A percentile compares a stretch with the other conserved stretches of the same genome.
Evolutionary conservation across 2,113 vertebrate species (phyloP).

Genomic region (Syngnathoides biaculeatus): DNA sequence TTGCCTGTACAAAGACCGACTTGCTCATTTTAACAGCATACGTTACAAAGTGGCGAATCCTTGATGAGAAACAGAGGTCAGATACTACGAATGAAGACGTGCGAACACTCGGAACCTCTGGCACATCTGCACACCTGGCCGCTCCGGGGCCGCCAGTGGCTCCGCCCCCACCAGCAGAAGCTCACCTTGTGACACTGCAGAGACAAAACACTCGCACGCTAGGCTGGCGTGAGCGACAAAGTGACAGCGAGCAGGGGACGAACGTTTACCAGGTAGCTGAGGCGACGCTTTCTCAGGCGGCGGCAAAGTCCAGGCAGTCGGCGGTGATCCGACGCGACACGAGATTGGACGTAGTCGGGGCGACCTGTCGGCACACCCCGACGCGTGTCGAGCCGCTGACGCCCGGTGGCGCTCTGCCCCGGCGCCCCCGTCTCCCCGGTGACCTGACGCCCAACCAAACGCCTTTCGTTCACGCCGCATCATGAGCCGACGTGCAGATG

Average conservation of each 20-base stretch:
- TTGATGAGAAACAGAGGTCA: constrained; percentile 6
- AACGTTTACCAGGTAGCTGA: constrained; percentile 53
- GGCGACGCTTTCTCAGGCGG: constrained; percentile 52
- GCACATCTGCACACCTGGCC: constrained; percentile 59
- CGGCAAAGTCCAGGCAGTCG: constrained; percentile 58
- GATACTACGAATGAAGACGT: constrained; percentile 49
- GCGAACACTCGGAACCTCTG: constrained; percentile 38
- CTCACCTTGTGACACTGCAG: constrained; percentile 51
- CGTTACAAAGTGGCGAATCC: no score
- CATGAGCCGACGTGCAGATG: not conserved
- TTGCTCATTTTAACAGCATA: no score
- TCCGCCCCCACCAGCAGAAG: constrained; percentile 41
- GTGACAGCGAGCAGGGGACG: not conserved
- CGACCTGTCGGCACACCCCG: not conserved
- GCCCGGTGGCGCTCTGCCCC: not conserved
- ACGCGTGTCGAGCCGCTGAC: not conserved
- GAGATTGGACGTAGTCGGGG: not conserved
- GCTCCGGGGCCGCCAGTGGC: constrained; percentile 1
- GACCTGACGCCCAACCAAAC: constrained; percentile 3
- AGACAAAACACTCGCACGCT: not conserved
- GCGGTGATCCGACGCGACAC: not conserved
- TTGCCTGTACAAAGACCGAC: no score
- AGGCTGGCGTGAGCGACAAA: not conserved
- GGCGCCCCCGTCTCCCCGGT: not conserved
- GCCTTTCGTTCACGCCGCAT: not conserved